Base-by-base conservation (phyloP, 2,888 invertebrate species). In the Plebejus melissa region DNA sequence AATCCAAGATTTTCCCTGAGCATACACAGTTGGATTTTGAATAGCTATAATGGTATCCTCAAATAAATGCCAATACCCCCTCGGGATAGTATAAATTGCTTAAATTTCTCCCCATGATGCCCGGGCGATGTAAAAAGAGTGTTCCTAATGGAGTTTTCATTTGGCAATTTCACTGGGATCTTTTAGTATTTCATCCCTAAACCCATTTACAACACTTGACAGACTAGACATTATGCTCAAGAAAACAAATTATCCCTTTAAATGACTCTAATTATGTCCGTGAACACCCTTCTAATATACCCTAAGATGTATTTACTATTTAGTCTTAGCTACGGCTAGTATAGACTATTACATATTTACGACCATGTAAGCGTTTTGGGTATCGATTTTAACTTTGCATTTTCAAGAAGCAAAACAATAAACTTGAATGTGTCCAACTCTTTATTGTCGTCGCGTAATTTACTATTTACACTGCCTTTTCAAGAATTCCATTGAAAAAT, bases 211-310 rank as follows among this genome's bases (percentile, higher is more conserved):
- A 84, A 85, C 82, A 82, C 84, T 82, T 84, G 87, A 86, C 79
- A 76, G 77, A 77, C 86, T 86, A 88, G 88, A 88, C 87, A 86
- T 87, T 85, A 89, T 83, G 84, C 83, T 83, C 84, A 86, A 85
- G 86, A 87, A 88, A 89, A 89, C 88, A 89, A 88, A 89, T 90
- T 89, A 89, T 85, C 84, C 83, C 78, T 83, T 84, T 84, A 87
- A 81, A 83, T 88, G 85, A 84, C 82, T 83, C 86, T 88, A 88
- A 89, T 90, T 88, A 88, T 84, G 82, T 84, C 84, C 83, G 84
- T 85, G 85, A 58, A 54, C 85, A 86, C 85, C 85, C 82, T 85
- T 85, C 84, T 83, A 82, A 83, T 83, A 78, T 79, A 84, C 83
- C 79, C 82, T 80, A 80, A 80, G 82, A 84, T 82, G 82, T 83